Base-by-base conservation (phyloP, 1,140 invertebrate genomes). In the Heliconius congener region DNA sequence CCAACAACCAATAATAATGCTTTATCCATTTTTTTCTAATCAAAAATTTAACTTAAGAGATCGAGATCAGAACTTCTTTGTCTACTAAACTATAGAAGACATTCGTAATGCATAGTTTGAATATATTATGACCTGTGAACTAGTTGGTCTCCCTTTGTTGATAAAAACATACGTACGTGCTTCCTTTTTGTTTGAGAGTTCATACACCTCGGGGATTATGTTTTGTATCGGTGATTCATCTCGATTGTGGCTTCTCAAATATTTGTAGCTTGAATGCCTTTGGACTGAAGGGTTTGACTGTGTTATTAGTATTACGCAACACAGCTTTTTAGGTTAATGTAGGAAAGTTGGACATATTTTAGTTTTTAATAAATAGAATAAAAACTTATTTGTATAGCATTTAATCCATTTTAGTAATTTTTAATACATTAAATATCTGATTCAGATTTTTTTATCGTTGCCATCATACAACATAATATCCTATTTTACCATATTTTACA, bases 81-180 rank as follows among this genome's bases (percentile, higher is more conserved):
- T 93, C 82, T 93, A 89, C 81, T 81, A 81, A 70, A 73, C 73
- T 55, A 84, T 82, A 82, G 76, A 80, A 82, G 87, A 87, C 85
- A 85, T 86, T 86, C 86, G 91, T 91, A 93, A 94, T 89, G 88
- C 90, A 90, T 93, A 90, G 92, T 92, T 91, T 91, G 91, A 90
- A 92, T 93, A 88, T 85, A 88, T 93, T 91, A 91, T 87, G 87
- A 88, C 88, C 90, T 92, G 91, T 92, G 91, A 92, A 92, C 90
- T 89, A 85, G 83, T 89, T 88, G 85, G 85, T 87, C 76, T 86
- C 85, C 88, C 85, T 89, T 92, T 92, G 90, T 92, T 84, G 71
- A 84, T 60, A 88, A 91, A 90, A 66, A 88, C 39, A 83, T 78
- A 78, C 72, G 76, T 82, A 81, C 82, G 81, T 85, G 86, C 84